These are phyloP conservation scores for Psilopsiagon aymara DNA, from an alignment of 2,113 vertebrate species.

Conservation along the genomic window DNA sequence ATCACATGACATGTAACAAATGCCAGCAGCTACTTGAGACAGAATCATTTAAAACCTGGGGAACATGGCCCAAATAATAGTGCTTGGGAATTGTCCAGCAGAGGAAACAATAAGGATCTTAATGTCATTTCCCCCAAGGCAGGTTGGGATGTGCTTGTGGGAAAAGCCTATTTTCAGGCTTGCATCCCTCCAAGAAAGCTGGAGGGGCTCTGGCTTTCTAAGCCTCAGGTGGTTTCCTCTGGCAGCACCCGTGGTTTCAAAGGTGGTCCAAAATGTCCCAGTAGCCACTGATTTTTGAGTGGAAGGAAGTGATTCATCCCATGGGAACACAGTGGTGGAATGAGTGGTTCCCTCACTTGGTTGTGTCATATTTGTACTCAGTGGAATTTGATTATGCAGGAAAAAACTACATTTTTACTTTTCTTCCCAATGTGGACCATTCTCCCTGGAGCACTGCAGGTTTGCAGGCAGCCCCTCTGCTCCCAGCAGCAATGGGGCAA, in stretches of 20 bases:
- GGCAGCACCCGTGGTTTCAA: neutral
- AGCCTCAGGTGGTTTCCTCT: neutral
- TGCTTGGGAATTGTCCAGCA: neutral
- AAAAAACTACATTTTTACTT: neutral
- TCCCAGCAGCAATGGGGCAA: rapidly evolving
- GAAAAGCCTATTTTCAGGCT: neutral
- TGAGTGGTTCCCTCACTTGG: neutral
- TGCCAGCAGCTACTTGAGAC: constrained; percentile 34
- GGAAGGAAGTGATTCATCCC: neutral
- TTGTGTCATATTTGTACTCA: neutral
- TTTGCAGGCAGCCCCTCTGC: neutral
- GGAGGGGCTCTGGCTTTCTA: neutral
- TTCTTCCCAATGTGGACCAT: neutral
- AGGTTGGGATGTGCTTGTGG: neutral
- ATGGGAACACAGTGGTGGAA: rapidly evolving
- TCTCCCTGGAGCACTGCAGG: neutral
- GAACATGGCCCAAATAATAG: neutral
- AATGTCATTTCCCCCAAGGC: rapidly evolving
- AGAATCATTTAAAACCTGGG: neutral
- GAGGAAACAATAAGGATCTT: neutral
- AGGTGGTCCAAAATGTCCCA: neutral
- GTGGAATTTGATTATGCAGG: neutral
- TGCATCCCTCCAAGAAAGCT: neutral
- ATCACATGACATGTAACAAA: constrained; percentile 9
- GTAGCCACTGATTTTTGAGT: neutral